A percentile compares a stretch with the other conserved stretches of the same genome.
Evolutionary conservation across 2,113 vertebrate species (phyloP).

Genomic region (Romanogobio albipinnatus): DNA sequence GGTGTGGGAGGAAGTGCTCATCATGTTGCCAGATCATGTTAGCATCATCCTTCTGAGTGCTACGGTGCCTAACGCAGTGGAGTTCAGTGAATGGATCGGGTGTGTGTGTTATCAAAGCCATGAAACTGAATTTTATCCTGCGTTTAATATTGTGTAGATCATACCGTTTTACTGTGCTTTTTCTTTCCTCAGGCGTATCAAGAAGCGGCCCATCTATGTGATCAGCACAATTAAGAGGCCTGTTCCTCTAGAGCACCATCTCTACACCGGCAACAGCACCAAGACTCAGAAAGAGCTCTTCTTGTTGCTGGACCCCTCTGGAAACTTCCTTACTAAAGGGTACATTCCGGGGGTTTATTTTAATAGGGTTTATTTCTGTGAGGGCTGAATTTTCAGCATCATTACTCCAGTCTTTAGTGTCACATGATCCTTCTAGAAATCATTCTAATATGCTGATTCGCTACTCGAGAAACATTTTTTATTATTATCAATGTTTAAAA

Average conservation of each 20-base stretch:
- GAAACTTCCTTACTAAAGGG: slow-evolving; percentile 88
- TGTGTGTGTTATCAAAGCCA: slow-evolving; percentile 60
- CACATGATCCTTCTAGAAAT: no score
- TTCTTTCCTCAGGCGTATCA: slow-evolving; percentile 78
- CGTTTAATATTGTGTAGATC: neutral
- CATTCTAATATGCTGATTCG: neutral
- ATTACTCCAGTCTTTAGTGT: no score
- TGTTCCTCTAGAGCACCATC: slow-evolving; percentile 86
- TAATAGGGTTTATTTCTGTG: neutral
- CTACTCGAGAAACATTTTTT: neutral
- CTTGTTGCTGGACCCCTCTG: slow-evolving; percentile 81
- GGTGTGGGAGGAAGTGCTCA: slow-evolving; percentile 93
- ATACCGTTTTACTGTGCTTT: neutral
- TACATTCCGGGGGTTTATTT: slow-evolving; percentile 51
- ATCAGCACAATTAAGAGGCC: slow-evolving; percentile 88
- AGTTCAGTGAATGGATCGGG: slow-evolving; percentile 95
- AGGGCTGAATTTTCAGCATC: neutral
- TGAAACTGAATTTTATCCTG: neutral
- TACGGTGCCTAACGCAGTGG: slow-evolving; percentile 88
- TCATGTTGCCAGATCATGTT: slow-evolving; percentile 92
- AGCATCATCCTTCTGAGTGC: slow-evolving; percentile 91
- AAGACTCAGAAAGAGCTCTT: slow-evolving; percentile 91
- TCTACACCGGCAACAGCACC: slow-evolving; percentile 91
- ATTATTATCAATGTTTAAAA: neutral
- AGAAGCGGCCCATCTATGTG: slow-evolving; percentile 87